Evolutionary conservation across 2,888 invertebrate species (phyloP).

Genomic region (Drosophila buzzatii): DNA sequence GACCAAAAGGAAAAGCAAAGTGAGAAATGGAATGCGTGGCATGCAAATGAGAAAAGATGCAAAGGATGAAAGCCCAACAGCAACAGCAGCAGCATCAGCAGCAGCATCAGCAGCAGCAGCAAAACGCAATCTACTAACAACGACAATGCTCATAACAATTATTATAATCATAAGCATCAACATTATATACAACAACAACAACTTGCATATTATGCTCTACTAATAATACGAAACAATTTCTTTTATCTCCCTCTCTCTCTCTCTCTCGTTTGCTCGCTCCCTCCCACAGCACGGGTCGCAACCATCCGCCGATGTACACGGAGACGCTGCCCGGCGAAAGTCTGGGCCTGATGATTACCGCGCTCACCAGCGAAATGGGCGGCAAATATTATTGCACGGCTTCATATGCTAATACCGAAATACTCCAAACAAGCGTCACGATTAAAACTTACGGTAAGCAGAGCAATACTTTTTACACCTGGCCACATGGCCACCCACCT

Average conservation of each 20-base stretch:
- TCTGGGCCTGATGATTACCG: constrained; percentile 90
- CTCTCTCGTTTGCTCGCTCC: not conserved
- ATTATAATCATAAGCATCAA: constrained; percentile 64
- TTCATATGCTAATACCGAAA: constrained; percentile 90
- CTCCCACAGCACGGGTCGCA: constrained; percentile 78
- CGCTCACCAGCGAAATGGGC: constrained; percentile 90
- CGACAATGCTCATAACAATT: constrained; percentile 63
- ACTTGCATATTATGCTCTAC: constrained; percentile 50
- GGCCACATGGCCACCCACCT: not conserved
- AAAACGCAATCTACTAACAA: constrained; percentile 54
- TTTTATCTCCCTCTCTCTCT: constrained; percentile 14
- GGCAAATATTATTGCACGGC: constrained; percentile 93
- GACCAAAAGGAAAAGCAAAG: constrained; percentile 19
- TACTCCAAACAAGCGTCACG: constrained; percentile 88
- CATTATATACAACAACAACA: constrained; percentile 42
- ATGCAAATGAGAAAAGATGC: constrained; percentile 52
- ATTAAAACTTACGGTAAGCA: constrained; percentile 90
- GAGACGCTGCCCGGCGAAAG: constrained; percentile 89
- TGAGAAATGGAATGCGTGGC: constrained; percentile 52
- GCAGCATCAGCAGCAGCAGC: not conserved
- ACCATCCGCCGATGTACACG: constrained; percentile 88
- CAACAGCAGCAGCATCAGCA: not conserved
- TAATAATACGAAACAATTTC: constrained; percentile 43
- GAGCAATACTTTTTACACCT: constrained; percentile 7
- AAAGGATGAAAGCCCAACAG: constrained; percentile 9